Conservation (phyloP, 2,113 vertebrate species). For the Polypterus senegalus region DNA sequence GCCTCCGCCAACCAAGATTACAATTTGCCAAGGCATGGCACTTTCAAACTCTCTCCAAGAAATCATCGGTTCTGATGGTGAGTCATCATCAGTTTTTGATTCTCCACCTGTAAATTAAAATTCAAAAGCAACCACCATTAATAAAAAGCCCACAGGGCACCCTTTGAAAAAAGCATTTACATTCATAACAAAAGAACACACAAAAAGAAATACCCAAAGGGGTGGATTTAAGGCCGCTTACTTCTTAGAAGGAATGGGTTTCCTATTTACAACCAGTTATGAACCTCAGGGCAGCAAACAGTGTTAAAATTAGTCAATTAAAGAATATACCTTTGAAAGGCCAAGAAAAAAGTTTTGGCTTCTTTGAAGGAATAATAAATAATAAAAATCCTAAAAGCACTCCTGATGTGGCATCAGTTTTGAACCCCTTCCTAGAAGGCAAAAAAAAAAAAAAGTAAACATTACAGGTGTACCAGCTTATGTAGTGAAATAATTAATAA, state of each 20-base stretch:
- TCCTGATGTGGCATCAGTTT: slow-evolving; percentile 18
- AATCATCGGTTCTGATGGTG: slow-evolving; percentile 16
- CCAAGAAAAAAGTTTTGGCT: slow-evolving; percentile 12
- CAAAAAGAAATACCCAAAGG: neutral
- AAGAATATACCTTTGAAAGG: slow-evolving; percentile 8
- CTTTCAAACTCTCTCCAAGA: slow-evolving; percentile 20
- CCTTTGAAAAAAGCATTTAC: too few relatives aligned
- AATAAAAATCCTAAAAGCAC: slow-evolving; percentile 21
- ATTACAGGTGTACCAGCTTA: too few relatives aligned
- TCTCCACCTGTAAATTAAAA: too few relatives aligned
- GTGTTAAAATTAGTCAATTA: too few relatives aligned
- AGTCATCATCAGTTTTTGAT: too few relatives aligned
- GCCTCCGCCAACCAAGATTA: slow-evolving; percentile 14
- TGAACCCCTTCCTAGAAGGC: slow-evolving; percentile 16
- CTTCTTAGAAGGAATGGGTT: too few relatives aligned
- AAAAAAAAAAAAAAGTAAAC: too few relatives aligned
- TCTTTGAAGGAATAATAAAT: slow-evolving; percentile 19
- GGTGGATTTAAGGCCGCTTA: neutral
- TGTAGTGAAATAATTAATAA: neutral
- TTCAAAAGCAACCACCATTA: too few relatives aligned
- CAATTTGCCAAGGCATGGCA: slow-evolving; percentile 18
- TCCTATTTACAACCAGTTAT: too few relatives aligned
- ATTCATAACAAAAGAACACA: neutral
- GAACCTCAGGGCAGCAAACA: too few relatives aligned
- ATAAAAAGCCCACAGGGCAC: too few relatives aligned